Percentiles rank a stretch among this genome's conserved stretches.
Evolutionary conservation across 2,797 vertebrate genomes (phyloP).

Genomic region (Aldrovandia affinis): DNA sequence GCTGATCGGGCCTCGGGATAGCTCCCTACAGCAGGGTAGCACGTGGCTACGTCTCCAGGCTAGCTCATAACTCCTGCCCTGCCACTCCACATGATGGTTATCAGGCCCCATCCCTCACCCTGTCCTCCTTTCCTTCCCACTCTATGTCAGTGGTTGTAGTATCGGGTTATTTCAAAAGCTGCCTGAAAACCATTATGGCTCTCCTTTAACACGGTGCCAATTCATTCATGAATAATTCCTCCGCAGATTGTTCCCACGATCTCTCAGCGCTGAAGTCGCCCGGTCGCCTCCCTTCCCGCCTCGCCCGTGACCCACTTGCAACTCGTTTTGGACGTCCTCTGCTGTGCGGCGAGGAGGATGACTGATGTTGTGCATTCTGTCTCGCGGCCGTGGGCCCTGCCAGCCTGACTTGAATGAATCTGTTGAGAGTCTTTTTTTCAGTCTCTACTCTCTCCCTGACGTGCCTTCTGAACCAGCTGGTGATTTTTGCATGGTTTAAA

Average conservation of each 20-base stretch:
- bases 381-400: neutral
- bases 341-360: neutral
- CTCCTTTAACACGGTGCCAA: neutral
- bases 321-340: neutral
- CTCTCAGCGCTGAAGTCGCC: neutral
- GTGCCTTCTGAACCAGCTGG: no score
- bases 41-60: neutral
- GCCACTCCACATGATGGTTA: neutral
- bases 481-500: no score
- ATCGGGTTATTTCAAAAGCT: neutral
- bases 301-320: neutral
- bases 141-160: neutral
- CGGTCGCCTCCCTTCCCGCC: neutral
- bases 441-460: no score
- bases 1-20: neutral
- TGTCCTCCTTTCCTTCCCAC: neutral
- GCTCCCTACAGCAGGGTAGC: neutral
- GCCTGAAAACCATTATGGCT: neutral
- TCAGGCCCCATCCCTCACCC: neutral
- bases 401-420: neutral
- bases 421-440: no score
- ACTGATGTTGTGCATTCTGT: neutral
- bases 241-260: neutral
- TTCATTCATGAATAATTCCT: neutral
- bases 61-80: neutral